phyloP scores from a whole-genome alignment of 2,888 invertebrate species.

The Hypolimnas misippus region DNA sequence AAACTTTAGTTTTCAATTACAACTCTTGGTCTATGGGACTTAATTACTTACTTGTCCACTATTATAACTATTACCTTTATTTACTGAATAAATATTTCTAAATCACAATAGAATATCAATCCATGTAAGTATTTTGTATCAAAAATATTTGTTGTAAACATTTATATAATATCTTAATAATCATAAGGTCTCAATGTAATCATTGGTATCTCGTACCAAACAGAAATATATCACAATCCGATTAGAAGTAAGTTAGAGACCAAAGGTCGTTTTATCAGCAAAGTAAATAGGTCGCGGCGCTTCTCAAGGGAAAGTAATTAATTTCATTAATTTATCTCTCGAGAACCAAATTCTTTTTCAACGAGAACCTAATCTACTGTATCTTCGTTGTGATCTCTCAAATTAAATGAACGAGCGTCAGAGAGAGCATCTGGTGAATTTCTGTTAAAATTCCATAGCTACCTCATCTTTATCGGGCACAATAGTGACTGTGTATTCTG shows the following conservation, averaged over 20 bases:
- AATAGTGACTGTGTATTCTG: constrained; percentile 38
- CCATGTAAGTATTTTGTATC: too few relatives aligned
- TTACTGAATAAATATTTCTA: neutral
- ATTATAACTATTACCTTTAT: constrained; percentile 9
- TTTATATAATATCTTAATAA: constrained; percentile 10
- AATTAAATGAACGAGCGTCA: constrained; percentile 53
- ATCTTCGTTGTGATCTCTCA: constrained; percentile 53
- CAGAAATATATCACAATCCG: constrained; percentile 31
- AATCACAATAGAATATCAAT: too few relatives aligned
- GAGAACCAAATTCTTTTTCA: constrained; percentile 48
- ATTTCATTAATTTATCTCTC: constrained; percentile 49
- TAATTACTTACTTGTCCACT: constrained; percentile 34
- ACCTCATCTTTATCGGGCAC: constrained; percentile 26
- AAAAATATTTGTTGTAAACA: neutral
- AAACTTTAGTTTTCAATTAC: constrained; percentile 50
- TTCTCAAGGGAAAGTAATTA: constrained; percentile 47
- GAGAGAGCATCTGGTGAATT: constrained; percentile 52
- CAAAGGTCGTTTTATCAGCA: constrained; percentile 36
- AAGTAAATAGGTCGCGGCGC: constrained; percentile 43
- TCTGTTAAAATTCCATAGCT: constrained; percentile 39
- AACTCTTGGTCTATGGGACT: constrained; percentile 45
- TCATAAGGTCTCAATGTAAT: constrained; percentile 9
- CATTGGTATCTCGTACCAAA: constrained; percentile 23
- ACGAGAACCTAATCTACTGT: constrained; percentile 45
- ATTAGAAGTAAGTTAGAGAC: constrained; percentile 34